phyloP scores from a whole-genome alignment of 2,888 invertebrate species.

The Drosophila monieri region DNA sequence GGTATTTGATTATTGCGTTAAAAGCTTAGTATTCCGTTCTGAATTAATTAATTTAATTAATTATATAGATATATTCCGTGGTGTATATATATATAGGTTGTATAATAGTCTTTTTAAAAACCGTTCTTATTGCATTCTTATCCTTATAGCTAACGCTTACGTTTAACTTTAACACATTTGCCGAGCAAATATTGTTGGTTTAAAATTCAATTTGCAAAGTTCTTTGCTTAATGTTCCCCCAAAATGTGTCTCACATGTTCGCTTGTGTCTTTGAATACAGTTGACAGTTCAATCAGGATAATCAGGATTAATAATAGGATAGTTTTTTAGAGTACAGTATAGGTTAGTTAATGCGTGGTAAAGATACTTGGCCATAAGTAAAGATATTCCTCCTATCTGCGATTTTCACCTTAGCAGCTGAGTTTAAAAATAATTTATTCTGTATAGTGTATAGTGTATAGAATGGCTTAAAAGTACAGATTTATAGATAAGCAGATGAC shows the following conservation, averaged over 20 bases:
- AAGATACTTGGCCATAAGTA: conserved; percentile 39
- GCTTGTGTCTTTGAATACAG: conserved; percentile 56
- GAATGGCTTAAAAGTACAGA: conserved; percentile 28
- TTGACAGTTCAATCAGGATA: conserved; percentile 25
- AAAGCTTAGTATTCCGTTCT: conserved; percentile 71
- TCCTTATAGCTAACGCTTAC: conserved; percentile 37
- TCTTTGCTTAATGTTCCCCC: conserved; percentile 72
- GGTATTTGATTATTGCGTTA: conserved; percentile 76
- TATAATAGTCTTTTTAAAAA: conserved; percentile 78
- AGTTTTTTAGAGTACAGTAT: conserved; percentile 41
- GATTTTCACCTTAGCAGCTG: conserved; percentile 31
- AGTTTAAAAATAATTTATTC: conserved; percentile 40
- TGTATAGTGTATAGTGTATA: conserved; percentile 31
- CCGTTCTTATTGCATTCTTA: conserved; percentile 70
- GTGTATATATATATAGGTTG: conserved; percentile 49
- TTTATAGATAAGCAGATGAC: conserved; percentile 36
- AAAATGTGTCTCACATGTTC: conserved; percentile 77
- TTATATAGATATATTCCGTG: conserved; percentile 35
- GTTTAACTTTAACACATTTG: conserved; percentile 58
- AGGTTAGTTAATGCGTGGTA: conserved; percentile 44
- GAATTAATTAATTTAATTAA: conserved; percentile 50
- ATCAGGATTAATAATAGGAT: conserved; percentile 26
- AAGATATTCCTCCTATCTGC: conserved; percentile 20
- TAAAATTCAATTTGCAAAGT: conserved; percentile 72
- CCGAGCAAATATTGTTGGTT: conserved; percentile 63